Percentiles rank a stretch among this genome's conserved stretches.
Conservation (phyloP, 2,113 vertebrate species). For the Zosterops pallidus region DNA sequence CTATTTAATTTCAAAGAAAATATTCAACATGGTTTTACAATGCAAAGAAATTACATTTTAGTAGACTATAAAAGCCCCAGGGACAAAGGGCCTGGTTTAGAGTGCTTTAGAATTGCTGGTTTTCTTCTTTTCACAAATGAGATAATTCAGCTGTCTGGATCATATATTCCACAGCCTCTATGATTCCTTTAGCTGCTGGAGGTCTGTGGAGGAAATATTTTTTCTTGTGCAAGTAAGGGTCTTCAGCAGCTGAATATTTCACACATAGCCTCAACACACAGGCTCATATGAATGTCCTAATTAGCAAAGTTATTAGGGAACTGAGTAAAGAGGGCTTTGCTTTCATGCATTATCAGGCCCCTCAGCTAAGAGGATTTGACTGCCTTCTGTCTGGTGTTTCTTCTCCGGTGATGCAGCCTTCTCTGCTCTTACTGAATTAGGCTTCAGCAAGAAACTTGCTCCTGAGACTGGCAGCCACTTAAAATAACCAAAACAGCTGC, state of each 20-base stretch:
- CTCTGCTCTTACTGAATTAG: not conserved
- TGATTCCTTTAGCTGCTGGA: not conserved
- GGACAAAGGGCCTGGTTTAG: not conserved
- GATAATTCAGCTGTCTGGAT: not conserved
- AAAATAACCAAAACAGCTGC: not conserved
- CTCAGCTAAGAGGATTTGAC: not conserved
- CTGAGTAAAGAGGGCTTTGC: not conserved
- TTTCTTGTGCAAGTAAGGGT: not conserved
- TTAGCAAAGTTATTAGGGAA: not conserved
- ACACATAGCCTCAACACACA: not conserved
- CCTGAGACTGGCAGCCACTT: not conserved
- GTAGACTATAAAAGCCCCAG: not conserved
- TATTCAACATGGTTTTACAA: not conserved
- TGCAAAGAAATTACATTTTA: not conserved
- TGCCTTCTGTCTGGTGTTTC: not conserved
- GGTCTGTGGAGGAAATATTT: not conserved
- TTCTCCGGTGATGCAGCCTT: not conserved
- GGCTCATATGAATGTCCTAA: not conserved
- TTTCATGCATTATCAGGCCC: not conserved
- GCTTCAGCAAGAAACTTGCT: not conserved
- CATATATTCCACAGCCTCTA: not conserved
- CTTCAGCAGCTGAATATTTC: not conserved
- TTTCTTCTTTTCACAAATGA: not conserved
- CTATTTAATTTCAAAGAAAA: not conserved
- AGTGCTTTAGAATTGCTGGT: not conserved